Conservation (phyloP, 2,113 vertebrate species). For the Phyllostomus hastatus region DNA sequence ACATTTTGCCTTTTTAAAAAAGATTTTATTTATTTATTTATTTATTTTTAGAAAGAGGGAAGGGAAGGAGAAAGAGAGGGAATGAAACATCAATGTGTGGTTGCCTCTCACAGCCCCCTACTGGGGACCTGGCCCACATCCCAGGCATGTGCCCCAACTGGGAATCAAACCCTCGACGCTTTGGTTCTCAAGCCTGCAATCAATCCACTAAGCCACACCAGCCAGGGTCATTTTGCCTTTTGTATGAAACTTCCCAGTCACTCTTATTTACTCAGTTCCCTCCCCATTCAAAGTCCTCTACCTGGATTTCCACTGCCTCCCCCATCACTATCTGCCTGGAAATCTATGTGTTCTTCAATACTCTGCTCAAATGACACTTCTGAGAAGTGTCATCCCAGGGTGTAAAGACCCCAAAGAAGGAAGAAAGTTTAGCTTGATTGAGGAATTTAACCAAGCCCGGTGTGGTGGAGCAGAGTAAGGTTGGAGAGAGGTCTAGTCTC, state of each 20-base stretch:
- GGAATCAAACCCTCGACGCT: too few relatives aligned
- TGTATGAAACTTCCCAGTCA: background rate
- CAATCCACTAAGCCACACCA: too few relatives aligned
- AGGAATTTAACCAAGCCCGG: background rate
- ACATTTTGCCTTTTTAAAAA: background rate
- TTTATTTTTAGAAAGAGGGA: too few relatives aligned
- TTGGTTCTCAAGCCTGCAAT: too few relatives aligned
- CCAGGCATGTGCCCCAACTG: too few relatives aligned
- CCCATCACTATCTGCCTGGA: background rate
- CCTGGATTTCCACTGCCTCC: background rate
- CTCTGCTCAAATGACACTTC: background rate
- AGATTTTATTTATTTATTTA: too few relatives aligned
- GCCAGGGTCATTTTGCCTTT: background rate
- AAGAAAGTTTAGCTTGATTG: background rate
- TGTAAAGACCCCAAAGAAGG: background rate
- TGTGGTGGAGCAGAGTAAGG: background rate
- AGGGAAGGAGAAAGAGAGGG: too few relatives aligned
- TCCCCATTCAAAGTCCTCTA: background rate
- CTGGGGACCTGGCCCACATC: too few relatives aligned
- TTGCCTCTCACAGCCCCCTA: too few relatives aligned
- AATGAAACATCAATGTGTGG: too few relatives aligned
- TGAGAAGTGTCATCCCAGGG: background rate
- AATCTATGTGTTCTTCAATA: slow-evolving; percentile 7
- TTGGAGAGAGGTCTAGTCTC: background rate
- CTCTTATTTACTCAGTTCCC: background rate